Conservation (phyloP, 2,888 invertebrate genomes). For the Diplolepis rosae region DNA sequence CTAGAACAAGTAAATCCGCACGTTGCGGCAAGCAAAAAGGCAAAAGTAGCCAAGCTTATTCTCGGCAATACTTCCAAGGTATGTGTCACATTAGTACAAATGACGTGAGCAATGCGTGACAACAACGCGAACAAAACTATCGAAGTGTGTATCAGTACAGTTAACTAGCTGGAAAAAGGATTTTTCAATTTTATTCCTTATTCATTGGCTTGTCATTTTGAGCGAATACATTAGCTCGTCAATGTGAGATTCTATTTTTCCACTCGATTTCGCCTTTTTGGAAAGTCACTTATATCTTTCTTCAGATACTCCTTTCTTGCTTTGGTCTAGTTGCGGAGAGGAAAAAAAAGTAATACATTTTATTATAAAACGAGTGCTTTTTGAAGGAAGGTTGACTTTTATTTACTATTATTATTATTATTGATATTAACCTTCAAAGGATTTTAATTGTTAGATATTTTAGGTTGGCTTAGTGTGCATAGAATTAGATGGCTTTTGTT, state of each 20-base stretch:
- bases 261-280: too few relatives aligned
- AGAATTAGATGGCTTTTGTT: neutral
- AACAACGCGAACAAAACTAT: slow-evolving; percentile 37
- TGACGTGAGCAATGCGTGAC: slow-evolving; percentile 54
- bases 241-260: too few relatives aligned
- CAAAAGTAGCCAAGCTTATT: slow-evolving; percentile 48
- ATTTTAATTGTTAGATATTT: neutral
- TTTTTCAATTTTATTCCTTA: slow-evolving; percentile 28
- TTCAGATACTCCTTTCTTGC: too few relatives aligned
- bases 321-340: neutral
- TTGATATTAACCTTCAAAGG: neutral
- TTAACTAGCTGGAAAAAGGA: slow-evolving; percentile 36
- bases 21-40: slow-evolving; percentile 20
- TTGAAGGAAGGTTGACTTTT: too few relatives aligned
- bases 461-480: too few relatives aligned
- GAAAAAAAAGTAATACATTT: neutral
- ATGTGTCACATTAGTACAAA: slow-evolving; percentile 58
- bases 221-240: too few relatives aligned
- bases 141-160: slow-evolving; percentile 24
- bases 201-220: too few relatives aligned
- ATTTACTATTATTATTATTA: neutral
- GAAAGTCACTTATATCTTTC: too few relatives aligned
- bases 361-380: too few relatives aligned
- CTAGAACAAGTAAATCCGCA: neutral
- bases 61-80: slow-evolving; percentile 52